These are phyloP conservation scores for Lepidothrix coronata DNA, from an alignment of 2,113 vertebrate species.

Conservation along the genomic window DNA sequence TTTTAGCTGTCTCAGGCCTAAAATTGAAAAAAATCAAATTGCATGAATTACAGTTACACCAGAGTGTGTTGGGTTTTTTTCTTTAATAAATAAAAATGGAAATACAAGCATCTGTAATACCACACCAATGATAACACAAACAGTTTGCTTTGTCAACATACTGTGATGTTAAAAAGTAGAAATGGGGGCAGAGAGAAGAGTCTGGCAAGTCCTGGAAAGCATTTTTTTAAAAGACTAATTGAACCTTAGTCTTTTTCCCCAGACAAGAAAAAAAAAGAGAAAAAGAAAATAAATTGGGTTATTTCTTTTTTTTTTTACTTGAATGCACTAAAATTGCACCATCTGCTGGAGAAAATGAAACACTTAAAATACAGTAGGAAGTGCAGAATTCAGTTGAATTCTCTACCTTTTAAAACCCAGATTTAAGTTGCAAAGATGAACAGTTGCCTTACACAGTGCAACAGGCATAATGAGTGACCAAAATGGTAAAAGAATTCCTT, in stretches of 20 bases:
- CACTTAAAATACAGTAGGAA: neutral
- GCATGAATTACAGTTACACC: neutral
- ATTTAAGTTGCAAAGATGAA: neutral
- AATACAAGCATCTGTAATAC: neutral
- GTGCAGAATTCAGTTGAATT: neutral
- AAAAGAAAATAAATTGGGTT: neutral
- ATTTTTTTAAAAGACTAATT: neutral
- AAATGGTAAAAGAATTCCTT: neutral
- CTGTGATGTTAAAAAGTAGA: neutral
- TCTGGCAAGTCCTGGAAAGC: neutral
- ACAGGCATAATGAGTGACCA: neutral
- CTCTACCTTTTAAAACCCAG: neutral
- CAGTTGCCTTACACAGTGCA: neutral
- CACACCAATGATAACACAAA: neutral
- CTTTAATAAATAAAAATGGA: neutral
- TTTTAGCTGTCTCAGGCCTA: slow-evolving; percentile 81
- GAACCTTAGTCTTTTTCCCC: neutral
- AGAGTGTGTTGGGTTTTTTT: neutral
- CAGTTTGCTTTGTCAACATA: neutral
- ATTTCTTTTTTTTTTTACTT: neutral
- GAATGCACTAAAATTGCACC: neutral
- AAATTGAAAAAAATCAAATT: slow-evolving; percentile 40
- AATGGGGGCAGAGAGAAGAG: neutral
- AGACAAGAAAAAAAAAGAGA: neutral
- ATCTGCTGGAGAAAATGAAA: slow-evolving; percentile 16